Evolutionary conservation across 2,888 invertebrate genomes (phyloP).

Genomic region (Macrophya alboannulata): DNA sequence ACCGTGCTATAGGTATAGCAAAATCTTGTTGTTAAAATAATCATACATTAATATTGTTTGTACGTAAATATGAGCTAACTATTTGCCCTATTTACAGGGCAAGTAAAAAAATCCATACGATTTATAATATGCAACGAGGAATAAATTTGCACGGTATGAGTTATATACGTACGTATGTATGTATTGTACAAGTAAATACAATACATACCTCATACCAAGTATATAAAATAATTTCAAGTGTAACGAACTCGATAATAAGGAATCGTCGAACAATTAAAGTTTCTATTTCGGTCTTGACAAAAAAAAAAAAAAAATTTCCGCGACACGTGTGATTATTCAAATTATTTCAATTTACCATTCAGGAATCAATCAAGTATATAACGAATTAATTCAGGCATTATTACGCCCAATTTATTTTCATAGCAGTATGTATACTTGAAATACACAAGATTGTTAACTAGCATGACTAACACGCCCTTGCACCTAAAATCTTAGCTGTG

Average conservation of each 20-base stretch:
- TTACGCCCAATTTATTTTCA: neutral
- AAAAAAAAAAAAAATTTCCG: no score
- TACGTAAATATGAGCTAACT: neutral
- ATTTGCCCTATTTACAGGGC: constrained; percentile 3
- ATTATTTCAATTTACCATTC: no score
- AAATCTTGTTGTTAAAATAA: neutral
- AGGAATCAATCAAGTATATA: neutral
- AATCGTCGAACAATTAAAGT: no score
- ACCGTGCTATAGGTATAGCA: neutral
- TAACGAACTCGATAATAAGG: neutral
- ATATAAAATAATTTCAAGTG: neutral
- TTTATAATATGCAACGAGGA: constrained; percentile 5
- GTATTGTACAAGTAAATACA: no score
- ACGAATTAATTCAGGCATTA: neutral
- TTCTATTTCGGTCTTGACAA: no score
- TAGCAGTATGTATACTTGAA: neutral
- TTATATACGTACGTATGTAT: neutral
- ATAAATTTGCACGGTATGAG: neutral
- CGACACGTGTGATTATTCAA: no score
- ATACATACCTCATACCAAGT: neutral
- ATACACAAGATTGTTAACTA: neutral
- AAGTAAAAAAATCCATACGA: constrained; percentile 18
- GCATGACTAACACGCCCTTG: neutral
- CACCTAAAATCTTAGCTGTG: neutral
- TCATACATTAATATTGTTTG: constrained; percentile 13